Evolutionary conservation across 2,888 invertebrate species (phyloP), one percentile per base, ranked within the genome.

Genomic region (Leptinotarsa rubiginosa): DNA sequence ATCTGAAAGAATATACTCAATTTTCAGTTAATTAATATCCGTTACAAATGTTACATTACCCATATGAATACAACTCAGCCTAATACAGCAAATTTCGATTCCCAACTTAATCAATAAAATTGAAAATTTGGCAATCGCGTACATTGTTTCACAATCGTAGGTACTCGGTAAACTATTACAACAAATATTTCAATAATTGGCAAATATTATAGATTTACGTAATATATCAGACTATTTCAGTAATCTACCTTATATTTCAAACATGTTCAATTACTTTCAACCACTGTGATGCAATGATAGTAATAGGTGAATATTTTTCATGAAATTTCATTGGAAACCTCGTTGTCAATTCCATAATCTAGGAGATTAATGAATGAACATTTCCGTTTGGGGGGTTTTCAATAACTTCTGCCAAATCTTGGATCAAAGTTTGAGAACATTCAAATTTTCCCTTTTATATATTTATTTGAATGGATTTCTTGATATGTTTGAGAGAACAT

Each of bases 181-280:
- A 41, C 3, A 62, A 62, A 62, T 31, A 31, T n/a, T 62, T 62
- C 41, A 16, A 62, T 62, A 62, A 62, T 62, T n/a, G 62, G 10
- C n/a, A 18, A 25, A 41, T 41, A 62, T 56, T 56, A 56, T 25
- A 12, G 62, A 5, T 62, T 62, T n/a, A 31, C 31, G 25, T 62
- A 25, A 31, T 49, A 16, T 12, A 62, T 25, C 62, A 62, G 0
- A 41, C n/a, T 62, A 62, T 31, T 62, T 62, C 31, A 62, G 41
- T n/a, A 62, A 18, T 31, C 15, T 12, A 41, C 25, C 62, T 62
- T n/a, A 62, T 41, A 62, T 62, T 62, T 62, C 18, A 31, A 62
- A 62, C 12, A 31, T 62, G 12, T 13, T 0, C 41, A 62, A 41
- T 62, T 62, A 62, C 62, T 41, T 16, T 31, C 15, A 31, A 31